These are phyloP conservation scores for Pseudopleuronectes americanus DNA, from an alignment of 2,797 vertebrate genomes.

Conservation along the genomic window DNA sequence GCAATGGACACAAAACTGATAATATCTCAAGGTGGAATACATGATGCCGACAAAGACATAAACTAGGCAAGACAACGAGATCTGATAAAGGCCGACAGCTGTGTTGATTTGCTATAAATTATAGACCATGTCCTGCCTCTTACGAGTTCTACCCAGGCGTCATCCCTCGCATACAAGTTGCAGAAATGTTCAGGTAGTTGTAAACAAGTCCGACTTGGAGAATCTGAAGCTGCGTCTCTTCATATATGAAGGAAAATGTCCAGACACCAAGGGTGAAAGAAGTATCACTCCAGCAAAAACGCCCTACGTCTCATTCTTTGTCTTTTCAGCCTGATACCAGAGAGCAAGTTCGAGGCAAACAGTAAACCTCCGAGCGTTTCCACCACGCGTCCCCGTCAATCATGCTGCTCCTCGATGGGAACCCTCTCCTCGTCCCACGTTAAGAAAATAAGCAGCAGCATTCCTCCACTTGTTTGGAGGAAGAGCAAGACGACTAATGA, in stretches of 20 bases:
- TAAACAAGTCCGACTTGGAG: no score
- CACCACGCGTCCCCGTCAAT: slow-evolving; percentile 70
- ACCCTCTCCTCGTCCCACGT: slow-evolving; percentile 55
- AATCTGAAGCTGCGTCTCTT: no score
- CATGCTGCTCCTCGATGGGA: slow-evolving; percentile 45
- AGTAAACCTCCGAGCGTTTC: slow-evolving; percentile 49
- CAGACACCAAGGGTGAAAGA: slow-evolving; percentile 9
- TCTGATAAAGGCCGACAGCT: no score
- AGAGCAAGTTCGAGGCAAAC: slow-evolving; percentile 50
- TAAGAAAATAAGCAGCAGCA: slow-evolving; percentile 72
- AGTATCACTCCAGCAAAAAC: slow-evolving; percentile 42
- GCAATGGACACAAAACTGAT: no score
- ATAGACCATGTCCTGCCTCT: no score
- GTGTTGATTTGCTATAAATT: no score
- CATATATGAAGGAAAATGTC: slow-evolving; percentile 13
- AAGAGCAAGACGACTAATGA: slow-evolving; percentile 53
- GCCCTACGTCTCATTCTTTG: slow-evolving; percentile 42
- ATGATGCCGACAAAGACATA: no score
- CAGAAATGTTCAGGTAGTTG: no score
- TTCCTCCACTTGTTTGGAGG: slow-evolving; percentile 65
- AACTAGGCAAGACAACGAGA: no score
- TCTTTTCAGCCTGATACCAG: slow-evolving; percentile 44
- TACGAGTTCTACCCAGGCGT: no score
- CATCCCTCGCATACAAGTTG: no score
- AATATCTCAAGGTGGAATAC: not conserved